These are phyloP conservation scores for Phoronis australis DNA, from an alignment of 2,888 invertebrate species.

Conservation along the genomic window DNA sequence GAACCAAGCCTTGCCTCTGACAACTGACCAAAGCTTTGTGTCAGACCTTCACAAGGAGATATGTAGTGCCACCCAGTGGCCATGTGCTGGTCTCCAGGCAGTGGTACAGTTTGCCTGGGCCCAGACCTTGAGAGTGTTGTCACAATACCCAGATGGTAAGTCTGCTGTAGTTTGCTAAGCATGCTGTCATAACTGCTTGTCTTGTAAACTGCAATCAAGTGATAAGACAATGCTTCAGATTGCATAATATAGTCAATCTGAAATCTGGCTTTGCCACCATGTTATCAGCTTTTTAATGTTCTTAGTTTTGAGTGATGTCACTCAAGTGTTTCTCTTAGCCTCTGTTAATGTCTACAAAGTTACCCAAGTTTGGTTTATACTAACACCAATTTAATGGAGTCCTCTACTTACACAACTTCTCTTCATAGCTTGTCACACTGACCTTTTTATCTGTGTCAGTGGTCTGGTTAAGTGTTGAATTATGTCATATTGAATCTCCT, in stretches of 20 bases:
- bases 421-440: too few relatives aligned
- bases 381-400: too few relatives aligned
- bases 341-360: too few relatives aligned
- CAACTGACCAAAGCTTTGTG: slow-evolving; percentile 42
- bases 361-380: too few relatives aligned
- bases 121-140: slow-evolving; percentile 58
- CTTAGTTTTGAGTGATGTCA: background rate
- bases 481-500: too few relatives aligned
- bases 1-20: slow-evolving; percentile 51
- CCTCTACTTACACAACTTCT: too few relatives aligned
- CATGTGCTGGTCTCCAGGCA: slow-evolving; percentile 53
- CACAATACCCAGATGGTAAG: slow-evolving; percentile 46
- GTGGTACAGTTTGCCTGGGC: slow-evolving; percentile 68
- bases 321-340: background rate
- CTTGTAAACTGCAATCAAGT: too few relatives aligned
- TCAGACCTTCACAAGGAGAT: slow-evolving; percentile 57
- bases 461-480: too few relatives aligned
- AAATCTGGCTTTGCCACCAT: background rate
- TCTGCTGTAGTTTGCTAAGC: too few relatives aligned
- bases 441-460: too few relatives aligned
- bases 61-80: slow-evolving; percentile 51
- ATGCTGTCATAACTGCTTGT: too few relatives aligned
- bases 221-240: too few relatives aligned
- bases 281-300: background rate
- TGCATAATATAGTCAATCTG: slow-evolving; percentile 24